Base-by-base conservation (phyloP, 2,888 invertebrate genomes). In the Lasius fuliginosus region DNA sequence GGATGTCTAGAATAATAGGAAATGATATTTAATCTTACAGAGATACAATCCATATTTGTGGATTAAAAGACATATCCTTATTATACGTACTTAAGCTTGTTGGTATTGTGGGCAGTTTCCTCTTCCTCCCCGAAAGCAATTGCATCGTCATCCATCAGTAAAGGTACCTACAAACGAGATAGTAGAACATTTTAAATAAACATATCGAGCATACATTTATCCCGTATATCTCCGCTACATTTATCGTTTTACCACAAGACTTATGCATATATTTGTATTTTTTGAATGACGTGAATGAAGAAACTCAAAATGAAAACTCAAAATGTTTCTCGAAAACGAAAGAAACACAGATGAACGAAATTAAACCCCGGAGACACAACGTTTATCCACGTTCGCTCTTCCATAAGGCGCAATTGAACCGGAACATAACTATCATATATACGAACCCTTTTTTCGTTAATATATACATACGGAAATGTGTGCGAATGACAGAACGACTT, bases 121-220 rank as follows among this genome's bases (percentile, higher is more conserved):
- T 98, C 98, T 94, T 98, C 98, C 88, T 98, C 98, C 0, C 98
- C 98, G 92, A 98, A 98, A 65, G 97, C 98, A 89, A 98, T 96
- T 42, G 98, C 98, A 95, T 98, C 98, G 93, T 98, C 98, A 91
- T 98, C 98, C 93, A 98, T 96, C 92, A 98, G 95, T 94, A 96
- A 92, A 94, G 99, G 97, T 96, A 98, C 97, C 98, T 98, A 95
- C 81, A 96, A 96, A 95, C 82, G 74, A 90, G 71, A 90, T 86
- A 60, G 87, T 4, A 53, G 64, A 67, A 46, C 56, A 76, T 53
- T 64, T n/a, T 18, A 8, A 53, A 53, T 42, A 79, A n/a, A 15
- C 30, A 30, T 40, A 60, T 40, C 40, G 30, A 82, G 6, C 40
- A 56, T 46, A 30, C 23, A 30, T 30, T 18, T 30, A 12, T n/a